Conservation (phyloP, 2,888 invertebrate species). For the Clanis bilineata region DNA sequence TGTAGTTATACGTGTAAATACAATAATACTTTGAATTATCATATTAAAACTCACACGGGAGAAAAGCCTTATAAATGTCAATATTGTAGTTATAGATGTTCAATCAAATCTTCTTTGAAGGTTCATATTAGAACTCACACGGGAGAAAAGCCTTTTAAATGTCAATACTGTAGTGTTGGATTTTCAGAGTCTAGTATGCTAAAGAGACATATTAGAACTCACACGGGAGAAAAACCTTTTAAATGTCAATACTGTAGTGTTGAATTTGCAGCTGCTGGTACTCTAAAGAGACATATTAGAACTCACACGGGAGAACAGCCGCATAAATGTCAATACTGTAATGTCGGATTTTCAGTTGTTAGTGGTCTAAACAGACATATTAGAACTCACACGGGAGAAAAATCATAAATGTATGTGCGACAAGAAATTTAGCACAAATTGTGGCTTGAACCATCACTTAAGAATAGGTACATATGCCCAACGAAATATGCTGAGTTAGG, state of each 20-base stretch:
- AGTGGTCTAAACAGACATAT: neutral
- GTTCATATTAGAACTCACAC: neutral
- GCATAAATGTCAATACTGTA: neutral
- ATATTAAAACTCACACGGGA: too few relatives aligned
- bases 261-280: neutral
- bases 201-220: neutral
- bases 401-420: neutral
- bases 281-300: neutral
- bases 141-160: neutral
- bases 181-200: neutral
- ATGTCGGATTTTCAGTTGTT: neutral
- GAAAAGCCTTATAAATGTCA: too few relatives aligned
- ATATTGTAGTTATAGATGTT: too few relatives aligned
- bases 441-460: too few relatives aligned
- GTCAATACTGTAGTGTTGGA: neutral
- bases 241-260: neutral
- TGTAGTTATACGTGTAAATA: too few relatives aligned
- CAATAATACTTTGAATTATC: too few relatives aligned
- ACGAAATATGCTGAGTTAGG: too few relatives aligned
- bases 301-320: neutral
- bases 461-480: too few relatives aligned
- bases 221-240: neutral
- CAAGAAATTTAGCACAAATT: too few relatives aligned
- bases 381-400: neutral
- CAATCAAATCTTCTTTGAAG: too few relatives aligned